Evolutionary conservation across 2,113 vertebrate species (phyloP), one percentile per base, ranked within the genome.

Genomic region (Pyxicephalus adspersus): DNA sequence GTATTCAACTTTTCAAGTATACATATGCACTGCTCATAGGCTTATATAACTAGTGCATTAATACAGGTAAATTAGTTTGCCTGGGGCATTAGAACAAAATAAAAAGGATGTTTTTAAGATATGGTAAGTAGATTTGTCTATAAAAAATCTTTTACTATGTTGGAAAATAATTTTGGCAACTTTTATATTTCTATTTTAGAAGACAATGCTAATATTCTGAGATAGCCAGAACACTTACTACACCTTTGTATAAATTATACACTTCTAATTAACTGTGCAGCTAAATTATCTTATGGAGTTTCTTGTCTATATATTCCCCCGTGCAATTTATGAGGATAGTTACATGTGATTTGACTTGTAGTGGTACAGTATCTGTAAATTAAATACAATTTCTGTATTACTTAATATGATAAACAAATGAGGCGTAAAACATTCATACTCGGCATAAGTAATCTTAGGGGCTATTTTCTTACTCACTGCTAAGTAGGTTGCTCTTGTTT

Each of bases 221-320:
- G 23, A 64, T 16, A 64, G 23, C 28, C 13, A 64, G 31, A 64
- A 64, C 17, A 58, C 26, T 25, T 64, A 16, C 28, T 28, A 26
- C 26, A 64, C 13, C 9, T 17, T 28, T 26, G 31, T 34, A 26
- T 28, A 64, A 29, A 17, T 28, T 64, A 64, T 28, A 18, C 28
- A 28, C 17, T 28, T 64, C 25, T 64, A 64, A 64, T 64, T 64
- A 28, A 64, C 25, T 64, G 26, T 64, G 25, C 17, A 64, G 61
- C 61, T 64, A 29, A 64, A 64, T 13, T 29, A 64, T 23, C 25
- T 64, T 28, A 64, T 64, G 23, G 26, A 25, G 28, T 25, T 64
- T 64, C 25, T 64, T 64, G 61, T 29, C 23, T 64, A 23, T 64
- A 28, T 26, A 3, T 64, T 26, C 61, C 1, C 25, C 28, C 15